Evolutionary conservation across 2,797 vertebrate genomes (phyloP).

Genomic region (Pempheris klunzingeri): DNA sequence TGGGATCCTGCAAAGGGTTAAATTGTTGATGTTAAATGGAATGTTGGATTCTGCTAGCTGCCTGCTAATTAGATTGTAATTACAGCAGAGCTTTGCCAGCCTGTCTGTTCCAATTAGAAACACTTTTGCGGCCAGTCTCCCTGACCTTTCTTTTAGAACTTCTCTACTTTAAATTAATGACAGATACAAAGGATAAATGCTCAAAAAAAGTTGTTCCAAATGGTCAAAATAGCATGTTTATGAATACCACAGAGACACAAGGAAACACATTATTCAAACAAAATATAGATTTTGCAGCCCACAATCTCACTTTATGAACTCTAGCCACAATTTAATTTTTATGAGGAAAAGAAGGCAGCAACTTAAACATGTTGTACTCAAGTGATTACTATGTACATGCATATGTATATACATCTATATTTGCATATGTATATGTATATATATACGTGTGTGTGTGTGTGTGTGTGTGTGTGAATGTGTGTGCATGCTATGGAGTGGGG

Average conservation of each 20-base stretch:
- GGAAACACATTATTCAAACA: constrained; percentile 8
- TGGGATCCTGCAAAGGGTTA: constrained; percentile 75
- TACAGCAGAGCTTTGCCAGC: constrained; percentile 80
- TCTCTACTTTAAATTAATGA: constrained; percentile 77
- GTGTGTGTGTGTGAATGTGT: constrained; percentile 17
- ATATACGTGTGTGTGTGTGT: constrained; percentile 8
- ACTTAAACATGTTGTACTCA: neutral
- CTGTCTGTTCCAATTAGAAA: constrained; percentile 86
- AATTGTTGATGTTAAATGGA: constrained; percentile 85
- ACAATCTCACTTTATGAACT: constrained; percentile 19
- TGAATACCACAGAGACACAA: constrained; percentile 33
- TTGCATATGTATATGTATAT: neutral
- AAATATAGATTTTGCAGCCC: constrained; percentile 28
- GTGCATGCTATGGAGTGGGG: constrained; percentile 3
- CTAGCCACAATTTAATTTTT: constrained; percentile 12
- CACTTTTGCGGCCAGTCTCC: constrained; percentile 75
- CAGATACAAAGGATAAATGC: constrained; percentile 67
- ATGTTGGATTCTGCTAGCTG: constrained; percentile 81
- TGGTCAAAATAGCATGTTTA: constrained; percentile 64
- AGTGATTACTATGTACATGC: constrained; percentile 1
- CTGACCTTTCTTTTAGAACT: constrained; percentile 85
- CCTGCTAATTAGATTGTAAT: constrained; percentile 87
- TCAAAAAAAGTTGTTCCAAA: constrained; percentile 67
- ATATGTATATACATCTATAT: neutral
- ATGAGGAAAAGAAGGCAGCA: constrained; percentile 3